A percentile compares a stretch with the other conserved stretches of the same genome.
Conservation (phyloP, 92 coral and sea anemone species). For the Paramuricea clavata region DNA sequence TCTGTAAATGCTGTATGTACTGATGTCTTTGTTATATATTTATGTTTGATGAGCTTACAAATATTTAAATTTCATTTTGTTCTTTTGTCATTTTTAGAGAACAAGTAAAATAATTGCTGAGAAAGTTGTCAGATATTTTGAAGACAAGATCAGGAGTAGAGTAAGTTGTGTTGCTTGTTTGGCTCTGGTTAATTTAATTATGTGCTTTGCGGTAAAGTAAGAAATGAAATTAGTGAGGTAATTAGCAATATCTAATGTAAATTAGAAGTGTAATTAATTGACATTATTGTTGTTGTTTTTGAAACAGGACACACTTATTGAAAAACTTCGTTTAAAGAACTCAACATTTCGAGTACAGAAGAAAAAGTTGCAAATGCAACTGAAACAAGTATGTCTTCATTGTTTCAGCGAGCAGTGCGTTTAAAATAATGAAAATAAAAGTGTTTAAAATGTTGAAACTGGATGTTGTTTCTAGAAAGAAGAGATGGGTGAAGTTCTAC, state of each 20-base stretch:
- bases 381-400: slow-evolving; percentile 81
- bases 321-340: slow-evolving; percentile 93
- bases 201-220: no score
- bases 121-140: slow-evolving; percentile 93
- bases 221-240: no score
- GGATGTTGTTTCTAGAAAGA: slow-evolving; percentile 74
- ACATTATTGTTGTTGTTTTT: background rate
- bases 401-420: no score
- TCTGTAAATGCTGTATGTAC: slow-evolving; percentile 87
- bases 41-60: background rate
- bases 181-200: background rate
- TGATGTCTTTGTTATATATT: background rate
- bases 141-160: slow-evolving; percentile 94
- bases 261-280: background rate
- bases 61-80: background rate
- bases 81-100: slow-evolving; percentile 73
- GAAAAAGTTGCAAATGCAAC: slow-evolving; percentile 96
- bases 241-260: background rate
- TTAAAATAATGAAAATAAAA: background rate
- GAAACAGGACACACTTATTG: slow-evolving; percentile 89
- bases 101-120: slow-evolving; percentile 96
- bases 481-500: slow-evolving; percentile 99
- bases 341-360: slow-evolving; percentile 96
- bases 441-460: background rate
- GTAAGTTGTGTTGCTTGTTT: slow-evolving; percentile 61